Conservation (phyloP, 1,140 invertebrate genomes). For the Drosophila nannoptera region DNA sequence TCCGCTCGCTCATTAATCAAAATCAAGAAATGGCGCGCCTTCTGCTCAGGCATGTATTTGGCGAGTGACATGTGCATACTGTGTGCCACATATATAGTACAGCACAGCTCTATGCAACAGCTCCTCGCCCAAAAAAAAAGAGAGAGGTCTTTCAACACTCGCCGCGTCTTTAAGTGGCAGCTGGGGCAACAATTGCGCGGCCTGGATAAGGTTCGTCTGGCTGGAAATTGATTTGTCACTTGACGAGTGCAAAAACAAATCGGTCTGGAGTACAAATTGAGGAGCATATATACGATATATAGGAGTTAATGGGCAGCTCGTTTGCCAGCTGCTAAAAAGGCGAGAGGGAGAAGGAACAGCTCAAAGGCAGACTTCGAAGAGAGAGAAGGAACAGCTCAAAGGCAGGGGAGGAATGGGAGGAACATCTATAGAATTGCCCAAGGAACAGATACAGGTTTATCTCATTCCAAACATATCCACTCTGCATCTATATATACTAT, state of each 20-base stretch:
- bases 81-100: slow-evolving; percentile 24
- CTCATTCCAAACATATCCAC: too few species aligned
- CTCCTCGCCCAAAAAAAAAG: slow-evolving; percentile 39
- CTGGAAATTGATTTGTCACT: slow-evolving; percentile 7
- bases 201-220: background rate
- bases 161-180: slow-evolving; percentile 29
- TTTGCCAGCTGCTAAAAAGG: too few species aligned
- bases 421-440: too few species aligned
- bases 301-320: too few species aligned
- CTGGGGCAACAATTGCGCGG: background rate
- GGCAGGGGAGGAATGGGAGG: too few species aligned
- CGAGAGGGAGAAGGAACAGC: too few species aligned
- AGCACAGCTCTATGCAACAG: slow-evolving; percentile 38
- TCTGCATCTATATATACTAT: too few species aligned
- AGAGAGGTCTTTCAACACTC: slow-evolving; percentile 67
- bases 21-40: slow-evolving; percentile 72
- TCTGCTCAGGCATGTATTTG: slow-evolving; percentile 60
- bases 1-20: slow-evolving; percentile 71
- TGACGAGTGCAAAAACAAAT: background rate
- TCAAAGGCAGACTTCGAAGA: too few species aligned
- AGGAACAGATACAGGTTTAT: too few species aligned
- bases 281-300: background rate
- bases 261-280: background rate
- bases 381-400: too few species aligned
- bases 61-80: slow-evolving; percentile 69